These are phyloP conservation scores for Brachionus calyciflorus DNA, from an alignment of 1,140 invertebrate genomes.

Conservation along the genomic window DNA sequence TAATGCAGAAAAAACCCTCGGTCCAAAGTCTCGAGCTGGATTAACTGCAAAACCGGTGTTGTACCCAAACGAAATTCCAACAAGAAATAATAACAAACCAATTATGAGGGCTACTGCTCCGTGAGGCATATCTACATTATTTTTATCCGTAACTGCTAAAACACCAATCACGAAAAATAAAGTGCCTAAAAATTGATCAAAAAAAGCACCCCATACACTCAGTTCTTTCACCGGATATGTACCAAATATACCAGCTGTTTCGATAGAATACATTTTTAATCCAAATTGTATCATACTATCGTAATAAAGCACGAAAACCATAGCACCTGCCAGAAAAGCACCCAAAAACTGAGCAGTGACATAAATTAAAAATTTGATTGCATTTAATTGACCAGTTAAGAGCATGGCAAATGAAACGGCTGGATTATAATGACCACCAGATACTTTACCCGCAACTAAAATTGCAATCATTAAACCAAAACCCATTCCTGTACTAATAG, in stretches of 20 bases:
- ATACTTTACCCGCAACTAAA: slow-evolving; percentile 32
- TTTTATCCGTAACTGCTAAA: not conserved
- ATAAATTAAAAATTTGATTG: not conserved
- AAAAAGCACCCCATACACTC: slow-evolving; percentile 16
- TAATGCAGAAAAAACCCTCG: slow-evolving; percentile 64
- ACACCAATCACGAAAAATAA: not conserved
- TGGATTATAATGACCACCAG: slow-evolving; percentile 61
- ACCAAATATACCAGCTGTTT: slow-evolving; percentile 37
- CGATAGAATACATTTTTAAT: not conserved
- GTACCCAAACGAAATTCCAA: slow-evolving; percentile 63
- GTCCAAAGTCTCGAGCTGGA: slow-evolving; percentile 67
- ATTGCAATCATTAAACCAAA: slow-evolving; percentile 16
- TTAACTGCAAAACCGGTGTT: slow-evolving; percentile 69
- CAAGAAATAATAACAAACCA: slow-evolving; percentile 63
- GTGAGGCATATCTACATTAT: not conserved
- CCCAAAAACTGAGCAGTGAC: slow-evolving; percentile 9
- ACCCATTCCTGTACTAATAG: not conserved
- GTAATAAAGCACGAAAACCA: slow-evolving; percentile 22
- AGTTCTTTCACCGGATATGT: slow-evolving; percentile 9
- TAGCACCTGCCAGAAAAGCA: slow-evolving; percentile 25
- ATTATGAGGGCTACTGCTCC: slow-evolving; percentile 60
- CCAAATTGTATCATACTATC: slow-evolving; percentile 3
- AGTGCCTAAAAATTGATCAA: slow-evolving; percentile 21
- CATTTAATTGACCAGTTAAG: not conserved
- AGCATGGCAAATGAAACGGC: slow-evolving; percentile 62